Conservation (phyloP, 2,113 vertebrate genomes). For the Thalassoma bifasciatum region DNA sequence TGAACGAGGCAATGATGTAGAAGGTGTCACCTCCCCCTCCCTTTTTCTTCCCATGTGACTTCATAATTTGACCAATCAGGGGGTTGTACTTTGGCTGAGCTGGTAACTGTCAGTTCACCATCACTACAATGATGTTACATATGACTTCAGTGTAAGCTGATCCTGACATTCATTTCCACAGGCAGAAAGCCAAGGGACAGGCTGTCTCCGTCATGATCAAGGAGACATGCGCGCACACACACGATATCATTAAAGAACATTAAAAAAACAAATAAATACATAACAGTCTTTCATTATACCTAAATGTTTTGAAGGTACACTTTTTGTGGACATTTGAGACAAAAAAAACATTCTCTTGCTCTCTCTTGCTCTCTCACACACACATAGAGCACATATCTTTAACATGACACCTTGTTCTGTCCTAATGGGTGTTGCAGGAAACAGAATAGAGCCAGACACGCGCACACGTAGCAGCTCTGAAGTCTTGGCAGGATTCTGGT, state of each 20-base stretch:
- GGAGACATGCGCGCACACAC: conserved; percentile 11
- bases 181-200: conserved; percentile 64
- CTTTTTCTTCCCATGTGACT: conserved; percentile 29
- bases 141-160: conserved; percentile 72
- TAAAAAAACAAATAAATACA: too few relatives aligned
- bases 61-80: conserved; percentile 40
- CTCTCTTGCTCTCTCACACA: neutral
- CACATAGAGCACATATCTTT: conserved; percentile 53
- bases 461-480: conserved; percentile 51
- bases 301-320: neutral
- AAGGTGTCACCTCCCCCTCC: neutral
- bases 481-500: conserved; percentile 46
- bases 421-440: conserved; percentile 65
- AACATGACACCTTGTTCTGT: conserved; percentile 61
- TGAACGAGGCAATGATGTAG: neutral
- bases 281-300: too few relatives aligned
- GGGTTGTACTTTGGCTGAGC: conserved; percentile 41
- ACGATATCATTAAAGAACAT: neutral
- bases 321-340: neutral
- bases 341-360: neutral
- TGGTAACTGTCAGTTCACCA: conserved; percentile 48
- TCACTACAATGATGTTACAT: conserved; percentile 55
- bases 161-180: conserved; percentile 69
- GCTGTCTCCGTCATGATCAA: conserved; percentile 65
- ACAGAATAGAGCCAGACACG: conserved; percentile 57